phyloP scores from a whole-genome alignment of 2,888 invertebrate species.

The Enchytraeus crypticus region DNA sequence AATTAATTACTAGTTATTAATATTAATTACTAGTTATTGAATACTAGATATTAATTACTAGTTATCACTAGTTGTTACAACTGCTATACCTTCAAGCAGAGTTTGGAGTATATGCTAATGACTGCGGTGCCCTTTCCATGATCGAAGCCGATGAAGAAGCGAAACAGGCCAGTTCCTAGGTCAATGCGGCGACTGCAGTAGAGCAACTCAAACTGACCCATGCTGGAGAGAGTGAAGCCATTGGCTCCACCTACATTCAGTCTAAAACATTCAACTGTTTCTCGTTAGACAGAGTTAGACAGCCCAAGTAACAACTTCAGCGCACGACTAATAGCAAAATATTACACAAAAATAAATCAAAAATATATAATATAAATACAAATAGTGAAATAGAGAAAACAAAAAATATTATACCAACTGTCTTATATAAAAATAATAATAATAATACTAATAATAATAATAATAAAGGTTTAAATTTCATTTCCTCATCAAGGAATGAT shows the following conservation, averaged over 20 bases:
- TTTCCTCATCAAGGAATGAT: no score
- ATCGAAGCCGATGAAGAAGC: constrained; percentile 76
- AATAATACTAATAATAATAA: no score
- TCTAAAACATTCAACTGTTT: neutral
- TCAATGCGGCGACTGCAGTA: constrained; percentile 4
- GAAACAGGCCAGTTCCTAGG: constrained; percentile 41
- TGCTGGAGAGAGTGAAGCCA: neutral
- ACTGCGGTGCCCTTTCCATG: constrained; percentile 71
- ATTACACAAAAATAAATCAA: no score
- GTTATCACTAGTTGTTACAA: neutral
- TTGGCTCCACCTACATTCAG: neutral
- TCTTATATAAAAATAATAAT: no score
- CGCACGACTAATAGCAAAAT: no score
- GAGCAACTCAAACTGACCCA: constrained; percentile 8
- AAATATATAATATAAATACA: no score
- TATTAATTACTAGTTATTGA: neutral
- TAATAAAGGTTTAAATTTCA: no score
- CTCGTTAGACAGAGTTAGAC: neutral
- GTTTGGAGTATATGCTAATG: constrained; percentile 72
- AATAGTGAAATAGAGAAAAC: no score
- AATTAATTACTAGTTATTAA: neutral
- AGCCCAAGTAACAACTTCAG: no score
- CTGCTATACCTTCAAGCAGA: constrained; percentile 55
- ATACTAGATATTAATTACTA: neutral
- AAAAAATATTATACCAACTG: no score